Evolutionary conservation across 2,113 vertebrate genomes (phyloP).

Genomic region (Barbus barbus): DNA sequence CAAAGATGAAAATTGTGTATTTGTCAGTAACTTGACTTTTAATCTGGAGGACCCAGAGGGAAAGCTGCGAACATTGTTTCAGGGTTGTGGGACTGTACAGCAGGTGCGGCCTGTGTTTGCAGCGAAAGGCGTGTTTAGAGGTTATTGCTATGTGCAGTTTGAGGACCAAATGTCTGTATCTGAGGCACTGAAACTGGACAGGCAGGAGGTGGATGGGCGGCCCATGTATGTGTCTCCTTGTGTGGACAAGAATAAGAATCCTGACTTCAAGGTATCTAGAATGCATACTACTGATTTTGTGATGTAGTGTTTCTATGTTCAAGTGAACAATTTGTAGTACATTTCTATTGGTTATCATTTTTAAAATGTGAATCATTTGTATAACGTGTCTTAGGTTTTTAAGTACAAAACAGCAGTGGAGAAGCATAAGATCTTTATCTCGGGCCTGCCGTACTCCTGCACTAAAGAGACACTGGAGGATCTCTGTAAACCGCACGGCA

Average conservation of each 20-base stretch:
- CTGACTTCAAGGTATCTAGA: conserved; percentile 87
- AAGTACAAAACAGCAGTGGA: conserved; percentile 90
- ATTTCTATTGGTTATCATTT: too few species aligned
- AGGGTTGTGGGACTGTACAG: conserved; percentile 81
- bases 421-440: conserved; percentile 96
- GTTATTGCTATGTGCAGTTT: conserved; percentile 93
- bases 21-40: conserved; percentile 94
- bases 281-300: not conserved
- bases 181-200: conserved; percentile 85
- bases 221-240: conserved; percentile 97
- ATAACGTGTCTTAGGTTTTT: conserved; percentile 80
- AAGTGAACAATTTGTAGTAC: too few species aligned
- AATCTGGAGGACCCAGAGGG: conserved; percentile 82
- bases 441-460: conserved; percentile 89
- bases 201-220: conserved; percentile 82
- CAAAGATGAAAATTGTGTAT: conserved; percentile 85
- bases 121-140: conserved; percentile 86
- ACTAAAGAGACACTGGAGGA: conserved; percentile 88
- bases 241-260: conserved; percentile 95
- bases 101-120: conserved; percentile 84
- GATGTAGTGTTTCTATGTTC: too few species aligned
- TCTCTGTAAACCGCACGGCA: conserved; percentile 84
- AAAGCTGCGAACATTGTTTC: conserved; percentile 82
- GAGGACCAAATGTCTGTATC: conserved; percentile 73
- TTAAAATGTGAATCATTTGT: not conserved